These are phyloP conservation scores for Calameuta filiformis DNA, from an alignment of 2,888 invertebrate species.

Conservation along the genomic window DNA sequence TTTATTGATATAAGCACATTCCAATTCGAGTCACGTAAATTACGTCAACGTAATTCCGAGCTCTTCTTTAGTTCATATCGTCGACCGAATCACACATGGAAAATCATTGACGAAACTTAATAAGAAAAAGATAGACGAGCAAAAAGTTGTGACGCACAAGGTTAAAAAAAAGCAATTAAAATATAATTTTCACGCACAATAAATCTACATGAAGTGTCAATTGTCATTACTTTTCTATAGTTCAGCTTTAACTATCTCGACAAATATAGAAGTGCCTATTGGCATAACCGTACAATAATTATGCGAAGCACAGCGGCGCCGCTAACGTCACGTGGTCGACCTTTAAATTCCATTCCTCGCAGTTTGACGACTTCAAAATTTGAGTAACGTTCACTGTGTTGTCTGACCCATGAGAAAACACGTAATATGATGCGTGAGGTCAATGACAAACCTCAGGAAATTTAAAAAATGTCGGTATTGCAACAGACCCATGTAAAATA, in stretches of 20 bases:
- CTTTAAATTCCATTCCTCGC: conserved; percentile 30
- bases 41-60: neutral
- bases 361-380: neutral
- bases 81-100: neutral
- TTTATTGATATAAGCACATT: neutral
- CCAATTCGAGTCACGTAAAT: neutral
- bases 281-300: conserved; percentile 33
- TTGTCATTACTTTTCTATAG: neutral
- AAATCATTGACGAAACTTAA: neutral
- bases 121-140: neutral
- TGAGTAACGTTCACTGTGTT: neutral
- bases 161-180: neutral
- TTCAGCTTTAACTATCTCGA: neutral
- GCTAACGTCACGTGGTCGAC: conserved; percentile 31
- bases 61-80: neutral
- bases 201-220: neutral
- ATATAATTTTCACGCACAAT: neutral
- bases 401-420: neutral
- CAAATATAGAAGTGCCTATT: neutral
- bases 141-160: neutral
- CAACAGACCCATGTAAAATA: neutral
- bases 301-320: conserved; percentile 36
- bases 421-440: neutral
- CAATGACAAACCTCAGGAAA: neutral
- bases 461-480: neutral